These are phyloP conservation scores for Antigone vipio DNA, from an alignment of 2,113 vertebrate genomes.

Conservation along the genomic window DNA sequence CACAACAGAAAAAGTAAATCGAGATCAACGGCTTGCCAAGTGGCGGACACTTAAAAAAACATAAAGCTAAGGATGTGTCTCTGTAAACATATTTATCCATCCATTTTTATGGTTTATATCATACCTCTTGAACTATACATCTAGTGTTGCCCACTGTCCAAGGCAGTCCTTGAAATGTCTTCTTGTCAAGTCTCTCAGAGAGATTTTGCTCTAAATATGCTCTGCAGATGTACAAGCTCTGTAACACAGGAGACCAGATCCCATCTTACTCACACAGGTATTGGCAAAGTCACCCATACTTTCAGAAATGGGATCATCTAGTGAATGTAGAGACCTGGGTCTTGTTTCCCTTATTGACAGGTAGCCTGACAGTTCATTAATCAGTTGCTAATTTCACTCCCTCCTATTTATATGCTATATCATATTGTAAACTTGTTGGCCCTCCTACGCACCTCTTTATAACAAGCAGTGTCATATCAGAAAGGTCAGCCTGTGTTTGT, in stretches of 20 bases:
- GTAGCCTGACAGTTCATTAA: neutral
- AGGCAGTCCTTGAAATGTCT: neutral
- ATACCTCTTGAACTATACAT: neutral
- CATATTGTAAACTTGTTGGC: neutral
- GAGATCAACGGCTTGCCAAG: neutral
- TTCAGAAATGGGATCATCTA: neutral
- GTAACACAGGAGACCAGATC: neutral
- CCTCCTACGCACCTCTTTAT: neutral
- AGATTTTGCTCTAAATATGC: neutral
- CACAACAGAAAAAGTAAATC: neutral
- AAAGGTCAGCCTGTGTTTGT: neutral
- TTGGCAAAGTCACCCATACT: neutral
- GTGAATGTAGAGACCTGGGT: neutral
- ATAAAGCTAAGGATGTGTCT: neutral
- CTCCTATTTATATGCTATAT: neutral
- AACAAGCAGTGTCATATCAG: neutral
- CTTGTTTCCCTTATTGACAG: neutral
- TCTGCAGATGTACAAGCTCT: neutral
- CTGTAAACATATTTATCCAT: neutral
- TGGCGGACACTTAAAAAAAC: neutral
- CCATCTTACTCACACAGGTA: neutral
- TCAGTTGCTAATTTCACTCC: neutral
- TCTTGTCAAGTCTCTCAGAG: neutral
- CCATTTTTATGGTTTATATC: neutral
- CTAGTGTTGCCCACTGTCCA: neutral